A percentile compares a stretch with the other conserved stretches of the same genome.
phyloP scores from a whole-genome alignment of 2,113 vertebrate species.

The Caracal caracal region DNA sequence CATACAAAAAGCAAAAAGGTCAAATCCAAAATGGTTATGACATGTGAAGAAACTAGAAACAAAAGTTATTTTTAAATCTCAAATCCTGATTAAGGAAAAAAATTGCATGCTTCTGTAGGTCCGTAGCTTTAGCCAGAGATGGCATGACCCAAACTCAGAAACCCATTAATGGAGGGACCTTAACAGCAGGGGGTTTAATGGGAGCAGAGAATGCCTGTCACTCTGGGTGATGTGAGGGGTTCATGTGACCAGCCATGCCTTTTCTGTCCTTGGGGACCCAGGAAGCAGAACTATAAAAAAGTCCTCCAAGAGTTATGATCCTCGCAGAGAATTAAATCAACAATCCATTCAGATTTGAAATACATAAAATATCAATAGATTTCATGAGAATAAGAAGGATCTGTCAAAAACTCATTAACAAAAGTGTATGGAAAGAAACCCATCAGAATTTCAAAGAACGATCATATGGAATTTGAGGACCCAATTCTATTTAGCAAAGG shows the following conservation, averaged over 20 bases:
- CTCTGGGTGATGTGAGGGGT: conserved; percentile 28
- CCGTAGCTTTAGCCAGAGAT: conserved; percentile 26
- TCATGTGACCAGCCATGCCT: conserved; percentile 32
- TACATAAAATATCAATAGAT: conserved; percentile 55
- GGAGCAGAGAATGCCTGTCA: conserved; percentile 71
- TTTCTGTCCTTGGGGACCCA: conserved; percentile 59
- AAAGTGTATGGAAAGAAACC: conserved; percentile 21
- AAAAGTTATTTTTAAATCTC: background rate
- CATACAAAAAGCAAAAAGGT: background rate
- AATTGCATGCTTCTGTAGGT: background rate
- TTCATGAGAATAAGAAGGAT: conserved; percentile 50
- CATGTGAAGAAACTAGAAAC: conserved; percentile 12
- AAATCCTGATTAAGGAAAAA: conserved; percentile 1
- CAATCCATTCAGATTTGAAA: conserved; percentile 11
- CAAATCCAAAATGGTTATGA: background rate
- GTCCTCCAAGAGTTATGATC: conserved; percentile 57
- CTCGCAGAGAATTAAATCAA: conserved; percentile 58
- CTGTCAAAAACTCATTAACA: conserved; percentile 66
- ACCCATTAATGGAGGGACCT: conserved; percentile 50
- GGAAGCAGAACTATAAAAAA: conserved; percentile 73
- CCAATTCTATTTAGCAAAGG: conserved; percentile 31
- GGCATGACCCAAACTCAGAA: conserved; percentile 30
- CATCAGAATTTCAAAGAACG: background rate
- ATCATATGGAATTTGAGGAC: background rate
- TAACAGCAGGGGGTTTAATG: conserved; percentile 71